Conservation (phyloP, 2,797 vertebrate genomes). For the Chanos chanos region DNA sequence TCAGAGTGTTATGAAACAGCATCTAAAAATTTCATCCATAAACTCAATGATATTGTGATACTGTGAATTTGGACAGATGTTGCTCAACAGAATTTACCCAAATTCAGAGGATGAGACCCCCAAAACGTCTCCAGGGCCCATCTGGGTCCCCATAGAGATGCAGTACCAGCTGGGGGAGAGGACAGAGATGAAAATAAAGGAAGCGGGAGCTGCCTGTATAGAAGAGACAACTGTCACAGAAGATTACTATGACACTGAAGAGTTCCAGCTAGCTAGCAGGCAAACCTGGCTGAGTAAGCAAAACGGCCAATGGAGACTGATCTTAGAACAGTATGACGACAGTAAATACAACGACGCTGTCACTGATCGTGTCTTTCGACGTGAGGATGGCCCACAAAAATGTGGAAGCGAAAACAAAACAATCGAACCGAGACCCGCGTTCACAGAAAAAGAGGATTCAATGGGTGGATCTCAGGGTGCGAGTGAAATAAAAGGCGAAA, state of each 20-base stretch:
- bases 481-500: no score
- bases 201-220: slow-evolving; percentile 21
- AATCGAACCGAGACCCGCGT: no score
- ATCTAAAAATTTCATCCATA: no score
- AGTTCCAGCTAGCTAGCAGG: slow-evolving; percentile 40
- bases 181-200: slow-evolving; percentile 28
- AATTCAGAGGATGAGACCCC: not conserved
- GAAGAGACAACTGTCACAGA: slow-evolving; percentile 25
- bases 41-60: not conserved
- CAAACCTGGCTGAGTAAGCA: slow-evolving; percentile 47
- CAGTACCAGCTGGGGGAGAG: slow-evolving; percentile 38
- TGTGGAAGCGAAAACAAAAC: no score
- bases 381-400: no score
- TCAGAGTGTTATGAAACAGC: no score
- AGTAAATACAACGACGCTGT: not conserved
- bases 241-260: slow-evolving; percentile 48
- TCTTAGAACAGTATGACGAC: slow-evolving; percentile 4
- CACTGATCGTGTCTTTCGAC: no score
- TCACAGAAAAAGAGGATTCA: no score
- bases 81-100: not conserved
- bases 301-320: slow-evolving; percentile 39
- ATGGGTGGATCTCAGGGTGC: no score
- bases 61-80: not conserved
- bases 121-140: not conserved
- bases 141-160: slow-evolving; percentile 41